Evolutionary conservation across 2,797 vertebrate species (phyloP), one percentile per base, ranked within the genome.

Genomic region (Amphiprion clarkii): DNA sequence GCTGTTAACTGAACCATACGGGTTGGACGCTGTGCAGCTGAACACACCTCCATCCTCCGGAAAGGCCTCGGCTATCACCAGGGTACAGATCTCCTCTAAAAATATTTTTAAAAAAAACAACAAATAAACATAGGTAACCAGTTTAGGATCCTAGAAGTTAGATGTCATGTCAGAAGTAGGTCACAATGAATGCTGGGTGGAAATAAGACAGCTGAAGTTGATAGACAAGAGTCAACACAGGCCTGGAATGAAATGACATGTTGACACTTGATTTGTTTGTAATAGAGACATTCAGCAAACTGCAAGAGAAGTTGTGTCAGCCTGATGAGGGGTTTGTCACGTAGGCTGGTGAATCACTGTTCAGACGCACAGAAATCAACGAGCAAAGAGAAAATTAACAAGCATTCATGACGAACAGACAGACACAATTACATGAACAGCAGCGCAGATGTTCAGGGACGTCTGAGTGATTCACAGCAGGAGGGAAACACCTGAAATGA

Each of bases 11-110:
- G 95, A 96, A 56, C 98, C 98, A 0, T 94, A 93, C 1, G 94
- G 92, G 77, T 98, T 99, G 76, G 93, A 95, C 17, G 97, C 97
- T 0, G 89, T 95, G 90, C 98, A 99, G 16, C 94, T 96, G 85
- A 99, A 98, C 72, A 94, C 87, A 39, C 98, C 98, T 3, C 97
- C 96, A 14, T 99, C 98, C 93, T 99, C 98, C 39, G 97, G 97
- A 84, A 99, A 99, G 8, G 96, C 96, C 92, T 99, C 98, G 0
- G 98, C 96, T 11, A 99, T 99, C 79, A 99, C 97, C 49, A 99
- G 92, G 2, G 98, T 99, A 79, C 98, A 99, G 87, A 99, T 99
- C 94, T 99, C 98, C 89, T 99, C 98, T 98, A 67, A 42, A 93
- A 69, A 60, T 46, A 25, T 48, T 23, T 23, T 23, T 23, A 12